Evolutionary conservation across 2,113 vertebrate species (phyloP), one percentile per base, ranked within the genome.

Genomic region (Nothobranchius furzeri): DNA sequence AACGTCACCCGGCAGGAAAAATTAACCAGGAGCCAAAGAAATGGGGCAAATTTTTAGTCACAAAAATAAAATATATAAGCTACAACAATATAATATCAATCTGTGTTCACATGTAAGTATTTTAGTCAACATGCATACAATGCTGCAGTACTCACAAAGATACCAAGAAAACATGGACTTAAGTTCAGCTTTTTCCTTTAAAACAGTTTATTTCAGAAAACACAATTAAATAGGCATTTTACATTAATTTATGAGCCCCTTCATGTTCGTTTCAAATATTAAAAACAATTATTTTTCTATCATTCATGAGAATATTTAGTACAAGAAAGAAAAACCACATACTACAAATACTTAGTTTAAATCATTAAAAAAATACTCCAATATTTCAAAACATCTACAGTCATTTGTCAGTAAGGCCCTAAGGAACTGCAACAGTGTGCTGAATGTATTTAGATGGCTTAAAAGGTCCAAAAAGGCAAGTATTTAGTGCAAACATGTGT

Each of bases 1-100:
- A 75, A 69, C 61, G 60, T 78, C 74, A 76, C 46, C 0, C 37
- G 25, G 52, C 45, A 49, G 45, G 35, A 68, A n/a, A 25, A 52
- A 46, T 17, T 8, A 64, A 42, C 49, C 0, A 35, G 14, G 57
- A 65, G 59, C 14, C 57, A 63, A 52, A 71, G 13, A 54, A 60
- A 7, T 37, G 25, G 62, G 10, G 24, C 12, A 1, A 8, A 36
- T 20, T 20, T 20, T 20, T 20, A 9, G 15, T 30, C 12, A 9
- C 24, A 42, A 2, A 36, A n/a, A 57, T 36, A 4, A 8, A 55
- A 13, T 42, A 45, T 45, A 45, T 10, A 45, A 12, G 43, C 6
- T 40, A 40, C 37, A 40, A 7, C 4, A 40, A 7, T 40, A 9
- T 40, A 40, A 40, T 40, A 9, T 40, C 37, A 40, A 40, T 9